Conservation (phyloP, 2,797 vertebrate species). For the Gallinago stenura region DNA sequence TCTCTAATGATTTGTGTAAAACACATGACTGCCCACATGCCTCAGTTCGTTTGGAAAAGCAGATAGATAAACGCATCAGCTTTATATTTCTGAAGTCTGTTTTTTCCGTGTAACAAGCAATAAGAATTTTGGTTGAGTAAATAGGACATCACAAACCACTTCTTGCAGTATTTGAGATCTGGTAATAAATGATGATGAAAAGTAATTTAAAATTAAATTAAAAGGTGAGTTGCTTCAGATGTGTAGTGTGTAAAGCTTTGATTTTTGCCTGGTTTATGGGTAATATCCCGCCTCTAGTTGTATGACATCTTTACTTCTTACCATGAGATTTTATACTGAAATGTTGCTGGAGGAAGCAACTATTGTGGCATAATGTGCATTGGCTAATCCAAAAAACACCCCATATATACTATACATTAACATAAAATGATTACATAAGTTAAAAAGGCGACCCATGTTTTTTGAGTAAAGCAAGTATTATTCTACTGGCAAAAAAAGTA, state of each 20-base stretch:
- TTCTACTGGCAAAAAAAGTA: background rate
- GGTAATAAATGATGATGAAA: background rate
- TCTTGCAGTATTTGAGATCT: background rate
- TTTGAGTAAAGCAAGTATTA: background rate
- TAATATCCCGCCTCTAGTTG: background rate
- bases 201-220: background rate
- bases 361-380: background rate
- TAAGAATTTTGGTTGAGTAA: conserved; percentile 23
- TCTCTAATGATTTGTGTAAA: conserved; percentile 68
- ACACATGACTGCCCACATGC: conserved; percentile 56
- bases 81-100: background rate
- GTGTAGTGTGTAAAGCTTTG: background rate
- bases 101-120: background rate
- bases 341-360: background rate
- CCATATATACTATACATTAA: background rate
- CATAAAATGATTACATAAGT: background rate
- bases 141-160: background rate
- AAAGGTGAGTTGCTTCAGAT: background rate
- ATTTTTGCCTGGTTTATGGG: background rate
- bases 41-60: conserved; percentile 18
- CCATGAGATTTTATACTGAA: background rate
- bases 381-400: background rate
- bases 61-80: background rate
- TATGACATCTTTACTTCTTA: background rate
- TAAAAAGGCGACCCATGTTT: background rate